A percentile compares a stretch with the other conserved stretches of the same genome.
Conservation (phyloP, 2,888 invertebrate species). For the Neria commutata region DNA sequence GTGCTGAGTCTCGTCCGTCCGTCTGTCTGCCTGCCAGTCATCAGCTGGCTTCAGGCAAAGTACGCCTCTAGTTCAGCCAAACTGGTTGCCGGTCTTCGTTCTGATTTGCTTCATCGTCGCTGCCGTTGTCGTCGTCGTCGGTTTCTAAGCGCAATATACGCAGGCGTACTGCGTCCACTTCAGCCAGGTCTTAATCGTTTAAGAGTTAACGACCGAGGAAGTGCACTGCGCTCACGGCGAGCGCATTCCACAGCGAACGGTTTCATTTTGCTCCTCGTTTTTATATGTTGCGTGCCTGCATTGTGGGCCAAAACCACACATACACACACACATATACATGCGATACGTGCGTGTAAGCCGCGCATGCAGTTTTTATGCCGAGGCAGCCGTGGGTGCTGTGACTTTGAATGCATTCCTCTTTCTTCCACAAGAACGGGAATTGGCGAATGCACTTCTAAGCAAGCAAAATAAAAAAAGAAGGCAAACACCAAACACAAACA, state of each 20-base stretch:
- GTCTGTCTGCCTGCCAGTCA: not conserved
- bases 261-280: not conserved
- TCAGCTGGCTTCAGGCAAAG: not conserved
- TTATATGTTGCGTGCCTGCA: not conserved
- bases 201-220: slow-evolving; percentile 11
- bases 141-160: not conserved
- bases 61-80: too few relatives aligned
- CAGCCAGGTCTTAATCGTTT: slow-evolving; percentile 1
- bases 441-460: too few relatives aligned
- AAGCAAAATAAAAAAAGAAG: too few relatives aligned
- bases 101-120: not conserved
- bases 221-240: not conserved
- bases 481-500: too few relatives aligned
- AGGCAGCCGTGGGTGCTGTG: not conserved
- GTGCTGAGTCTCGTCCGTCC: not conserved
- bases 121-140: not conserved
- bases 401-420: not conserved
- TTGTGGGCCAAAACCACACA: not conserved
- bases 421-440: too few relatives aligned
- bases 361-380: not conserved
- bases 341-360: not conserved
- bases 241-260: not conserved
- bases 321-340: not conserved
- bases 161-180: not conserved
- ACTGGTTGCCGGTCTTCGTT: not conserved